Conservation (phyloP, 1,140 invertebrate genomes). For the Holcopasites calliopsidis region DNA sequence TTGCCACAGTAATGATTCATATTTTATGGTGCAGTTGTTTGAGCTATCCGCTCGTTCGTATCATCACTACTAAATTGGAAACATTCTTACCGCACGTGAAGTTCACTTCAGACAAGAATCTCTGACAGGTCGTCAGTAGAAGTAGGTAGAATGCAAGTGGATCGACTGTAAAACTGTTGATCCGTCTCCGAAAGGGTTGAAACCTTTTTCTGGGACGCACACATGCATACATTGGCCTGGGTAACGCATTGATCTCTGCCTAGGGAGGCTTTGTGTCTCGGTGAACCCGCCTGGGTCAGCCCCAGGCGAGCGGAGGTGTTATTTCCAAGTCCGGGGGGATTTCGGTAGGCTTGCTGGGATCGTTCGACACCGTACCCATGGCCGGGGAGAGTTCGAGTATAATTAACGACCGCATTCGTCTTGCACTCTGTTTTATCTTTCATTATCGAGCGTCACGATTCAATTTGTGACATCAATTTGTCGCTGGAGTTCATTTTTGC, state of each 20-base stretch:
- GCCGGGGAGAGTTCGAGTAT: neutral
- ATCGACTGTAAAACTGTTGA: constrained; percentile 15
- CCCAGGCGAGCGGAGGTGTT: constrained; percentile 40
- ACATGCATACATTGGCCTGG: neutral
- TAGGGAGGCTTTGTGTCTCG: constrained; percentile 36
- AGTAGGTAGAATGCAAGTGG: neutral
- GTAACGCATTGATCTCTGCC: constrained; percentile 46
- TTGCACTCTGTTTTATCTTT: constrained; percentile 28
- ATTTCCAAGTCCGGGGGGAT: constrained; percentile 42
- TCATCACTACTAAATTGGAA: too few relatives aligned
- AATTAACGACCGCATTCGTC: constrained; percentile 43
- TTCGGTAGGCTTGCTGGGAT: constrained; percentile 42
- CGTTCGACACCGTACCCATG: constrained; percentile 36
- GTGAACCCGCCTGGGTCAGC: constrained; percentile 39
- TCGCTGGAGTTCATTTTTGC: too few relatives aligned
- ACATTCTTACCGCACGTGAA: too few relatives aligned
- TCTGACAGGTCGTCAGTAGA: neutral
- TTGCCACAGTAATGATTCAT: too few relatives aligned
- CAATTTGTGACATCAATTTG: constrained; percentile 14
- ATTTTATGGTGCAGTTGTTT: too few relatives aligned
- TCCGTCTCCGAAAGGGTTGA: constrained; percentile 12
- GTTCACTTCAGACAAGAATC: neutral
- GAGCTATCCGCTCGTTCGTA: too few relatives aligned
- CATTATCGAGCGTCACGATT: constrained; percentile 41
- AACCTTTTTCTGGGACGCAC: constrained; percentile 22